phyloP scores from a whole-genome alignment of 2,888 invertebrate genomes.

The Rotaria socialis region DNA sequence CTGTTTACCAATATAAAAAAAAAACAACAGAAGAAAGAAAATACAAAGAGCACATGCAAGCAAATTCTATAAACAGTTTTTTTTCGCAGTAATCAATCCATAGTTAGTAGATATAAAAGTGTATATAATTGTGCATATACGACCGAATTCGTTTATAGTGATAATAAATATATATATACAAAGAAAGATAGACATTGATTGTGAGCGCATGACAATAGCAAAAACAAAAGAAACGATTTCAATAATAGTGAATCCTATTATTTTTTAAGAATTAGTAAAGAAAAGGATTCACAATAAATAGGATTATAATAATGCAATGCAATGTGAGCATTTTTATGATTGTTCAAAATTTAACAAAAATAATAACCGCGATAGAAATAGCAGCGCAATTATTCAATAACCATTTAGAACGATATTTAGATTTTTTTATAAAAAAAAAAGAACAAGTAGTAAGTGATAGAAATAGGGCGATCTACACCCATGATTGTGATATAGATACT shows the following conservation, averaged over 20 bases:
- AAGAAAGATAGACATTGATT: neutral
- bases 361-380: neutral
- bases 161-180: neutral
- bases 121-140: neutral
- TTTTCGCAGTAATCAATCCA: neutral
- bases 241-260: neutral
- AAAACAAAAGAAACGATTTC: neutral
- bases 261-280: neutral
- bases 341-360: neutral
- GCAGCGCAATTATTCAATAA: constrained; percentile 5
- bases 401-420: constrained; percentile 4
- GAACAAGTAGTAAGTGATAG: neutral
- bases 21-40: neutral
- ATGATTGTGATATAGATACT: constrained; percentile 10
- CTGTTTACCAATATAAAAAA: neutral
- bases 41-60: neutral
- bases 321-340: neutral
- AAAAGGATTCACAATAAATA: neutral
- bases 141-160: neutral
- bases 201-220: neutral
- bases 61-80: neutral
- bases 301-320: neutral
- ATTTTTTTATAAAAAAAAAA: neutral
- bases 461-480: constrained; percentile 9
- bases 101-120: neutral